Percentiles rank a stretch among this genome's conserved stretches.
These are phyloP conservation scores for Callospermophilus lateralis DNA, from an alignment of 2,113 vertebrate species.

Conservation along the genomic window DNA sequence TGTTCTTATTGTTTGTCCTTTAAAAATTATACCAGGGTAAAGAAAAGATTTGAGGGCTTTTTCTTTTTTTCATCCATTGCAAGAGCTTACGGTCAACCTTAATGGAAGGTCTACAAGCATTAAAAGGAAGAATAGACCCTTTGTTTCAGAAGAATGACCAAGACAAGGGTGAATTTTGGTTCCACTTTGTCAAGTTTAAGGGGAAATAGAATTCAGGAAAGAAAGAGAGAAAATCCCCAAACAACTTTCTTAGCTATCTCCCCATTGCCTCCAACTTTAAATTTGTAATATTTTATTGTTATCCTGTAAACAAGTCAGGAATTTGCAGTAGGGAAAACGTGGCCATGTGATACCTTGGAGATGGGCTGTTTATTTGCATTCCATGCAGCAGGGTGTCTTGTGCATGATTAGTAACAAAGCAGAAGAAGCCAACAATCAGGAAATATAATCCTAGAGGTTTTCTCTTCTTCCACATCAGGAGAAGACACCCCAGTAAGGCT, in stretches of 20 bases:
- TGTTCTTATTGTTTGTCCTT: conserved; percentile 76
- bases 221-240: neutral
- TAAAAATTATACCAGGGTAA: conserved; percentile 75
- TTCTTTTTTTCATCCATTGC: conserved; percentile 70
- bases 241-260: conserved; percentile 60
- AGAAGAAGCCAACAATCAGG: conserved; percentile 70
- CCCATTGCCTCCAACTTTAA: neutral
- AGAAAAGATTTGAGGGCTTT: conserved; percentile 77
- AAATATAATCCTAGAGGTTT: conserved; percentile 55
- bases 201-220: conserved; percentile 62
- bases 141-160: conserved; percentile 82
- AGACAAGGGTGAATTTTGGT: conserved; percentile 73
- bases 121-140: conserved; percentile 75
- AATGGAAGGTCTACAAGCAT: conserved; percentile 68
- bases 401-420: conserved; percentile 68
- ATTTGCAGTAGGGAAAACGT: conserved; percentile 62
- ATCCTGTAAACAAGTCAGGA: conserved; percentile 54
- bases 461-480: conserved; percentile 76
- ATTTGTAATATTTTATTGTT: conserved; percentile 65
- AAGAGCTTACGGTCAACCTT: conserved; percentile 74
- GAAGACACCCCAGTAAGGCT: conserved; percentile 76
- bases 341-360: conserved; percentile 52
- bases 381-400: conserved; percentile 63
- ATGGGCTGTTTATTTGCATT: conserved; percentile 67
- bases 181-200: conserved; percentile 78